phyloP scores from a whole-genome alignment of 2,888 invertebrate species.

The Conistra vaccinii region DNA sequence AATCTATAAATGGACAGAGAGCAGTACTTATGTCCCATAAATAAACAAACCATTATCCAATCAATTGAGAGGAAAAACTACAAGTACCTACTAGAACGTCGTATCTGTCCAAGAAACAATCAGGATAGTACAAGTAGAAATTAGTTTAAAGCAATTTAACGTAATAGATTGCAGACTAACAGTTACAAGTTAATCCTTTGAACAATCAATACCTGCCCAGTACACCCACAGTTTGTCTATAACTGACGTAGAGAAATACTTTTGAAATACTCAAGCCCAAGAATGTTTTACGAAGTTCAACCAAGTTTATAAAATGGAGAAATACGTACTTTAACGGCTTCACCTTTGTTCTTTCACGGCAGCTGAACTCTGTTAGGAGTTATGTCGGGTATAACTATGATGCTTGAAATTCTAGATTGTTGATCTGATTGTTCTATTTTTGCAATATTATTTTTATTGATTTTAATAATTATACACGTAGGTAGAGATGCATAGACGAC shows the following conservation, averaged over 20 bases:
- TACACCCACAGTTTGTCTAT: slow-evolving; percentile 42
- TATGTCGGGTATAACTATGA: slow-evolving; percentile 29
- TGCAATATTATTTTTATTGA: not conserved
- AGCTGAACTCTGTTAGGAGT: slow-evolving; percentile 30
- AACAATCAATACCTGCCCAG: slow-evolving; percentile 51
- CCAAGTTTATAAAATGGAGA: slow-evolving; percentile 60
- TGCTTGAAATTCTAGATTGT: slow-evolving; percentile 14
- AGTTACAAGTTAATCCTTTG: slow-evolving; percentile 55
- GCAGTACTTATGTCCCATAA: not conserved
- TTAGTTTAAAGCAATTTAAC: slow-evolving; percentile 43
- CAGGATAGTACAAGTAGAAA: slow-evolving; percentile 6
- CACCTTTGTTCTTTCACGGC: slow-evolving; percentile 52
- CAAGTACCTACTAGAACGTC: not conserved
- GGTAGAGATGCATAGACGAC: too few species aligned
- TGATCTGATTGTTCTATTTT: not conserved
- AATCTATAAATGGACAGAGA: not conserved
- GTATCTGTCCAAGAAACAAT: slow-evolving; percentile 11
- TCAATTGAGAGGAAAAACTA: slow-evolving; percentile 13
- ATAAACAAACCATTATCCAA: not conserved
- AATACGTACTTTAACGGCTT: slow-evolving; percentile 60
- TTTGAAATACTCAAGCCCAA: slow-evolving; percentile 59
- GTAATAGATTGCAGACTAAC: slow-evolving; percentile 40
- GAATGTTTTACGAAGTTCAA: slow-evolving; percentile 59
- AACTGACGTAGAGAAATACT: slow-evolving; percentile 57
- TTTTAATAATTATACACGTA: not conserved